Evolutionary conservation across 2,888 invertebrate species (phyloP).

Genomic region (Pyralis farinalis): DNA sequence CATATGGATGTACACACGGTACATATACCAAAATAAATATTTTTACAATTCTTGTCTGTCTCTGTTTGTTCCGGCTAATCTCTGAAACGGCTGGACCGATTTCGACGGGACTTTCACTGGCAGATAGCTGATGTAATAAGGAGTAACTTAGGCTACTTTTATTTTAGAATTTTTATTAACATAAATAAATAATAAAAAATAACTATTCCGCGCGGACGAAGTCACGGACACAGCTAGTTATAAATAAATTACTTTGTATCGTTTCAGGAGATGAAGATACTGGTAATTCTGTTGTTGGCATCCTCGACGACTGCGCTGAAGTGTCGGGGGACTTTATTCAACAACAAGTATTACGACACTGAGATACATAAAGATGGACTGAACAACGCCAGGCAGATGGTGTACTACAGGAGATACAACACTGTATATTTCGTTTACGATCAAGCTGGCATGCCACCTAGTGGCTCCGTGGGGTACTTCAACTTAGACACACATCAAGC

Average conservation of each 20-base stretch:
- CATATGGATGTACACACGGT: no score
- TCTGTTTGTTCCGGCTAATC: no score
- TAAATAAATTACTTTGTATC: background rate
- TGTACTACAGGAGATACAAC: conserved; percentile 51
- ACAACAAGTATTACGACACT: conserved; percentile 50
- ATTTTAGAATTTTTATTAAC: no score
- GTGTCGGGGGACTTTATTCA: conserved; percentile 51
- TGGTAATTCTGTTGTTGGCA: conserved; percentile 23
- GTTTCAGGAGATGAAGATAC: conserved; percentile 29
- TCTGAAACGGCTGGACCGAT: no score
- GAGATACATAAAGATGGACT: conserved; percentile 60
- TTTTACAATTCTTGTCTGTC: no score
- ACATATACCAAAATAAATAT: no score
- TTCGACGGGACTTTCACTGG: no score
- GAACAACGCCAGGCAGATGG: conserved; percentile 48
- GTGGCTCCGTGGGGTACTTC: conserved; percentile 40
- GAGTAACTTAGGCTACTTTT: no score
- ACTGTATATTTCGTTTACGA: conserved; percentile 61
- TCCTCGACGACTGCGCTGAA: conserved; percentile 29
- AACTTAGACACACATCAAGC: conserved; percentile 39
- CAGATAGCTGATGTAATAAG: no score
- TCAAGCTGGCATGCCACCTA: conserved; percentile 34
- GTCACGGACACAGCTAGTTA: no score
- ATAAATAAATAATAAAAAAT: no score
- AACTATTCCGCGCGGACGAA: no score